These are phyloP conservation scores for Gambelia wislizenii DNA, from an alignment of 2,797 vertebrate species.

Conservation along the genomic window DNA sequence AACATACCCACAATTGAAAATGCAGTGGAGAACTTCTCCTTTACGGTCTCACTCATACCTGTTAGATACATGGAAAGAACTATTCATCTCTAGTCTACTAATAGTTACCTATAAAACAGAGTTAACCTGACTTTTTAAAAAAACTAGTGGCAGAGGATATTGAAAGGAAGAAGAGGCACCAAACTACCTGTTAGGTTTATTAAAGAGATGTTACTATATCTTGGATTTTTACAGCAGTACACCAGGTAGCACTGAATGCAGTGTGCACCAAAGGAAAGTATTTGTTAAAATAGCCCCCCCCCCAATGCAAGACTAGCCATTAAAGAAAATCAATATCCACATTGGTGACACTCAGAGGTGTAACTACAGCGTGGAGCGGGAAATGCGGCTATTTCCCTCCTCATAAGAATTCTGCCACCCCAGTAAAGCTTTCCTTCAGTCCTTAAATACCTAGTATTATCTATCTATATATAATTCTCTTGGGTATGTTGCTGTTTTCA, in stretches of 20 bases:
- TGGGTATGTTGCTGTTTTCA: too few species aligned
- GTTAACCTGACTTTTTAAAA: neutral
- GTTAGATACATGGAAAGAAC: conserved; percentile 24
- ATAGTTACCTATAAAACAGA: neutral
- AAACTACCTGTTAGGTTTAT: neutral
- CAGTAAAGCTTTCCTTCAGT: too few species aligned
- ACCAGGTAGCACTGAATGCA: neutral
- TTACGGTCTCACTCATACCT: conserved; percentile 89
- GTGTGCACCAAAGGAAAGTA: neutral
- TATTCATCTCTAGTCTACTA: neutral
- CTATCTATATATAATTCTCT: too few species aligned
- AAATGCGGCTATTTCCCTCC: too few species aligned
- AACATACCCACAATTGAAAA: conserved; percentile 99
- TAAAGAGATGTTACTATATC: neutral
- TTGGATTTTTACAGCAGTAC: neutral
- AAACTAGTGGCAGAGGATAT: neutral
- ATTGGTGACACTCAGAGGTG: too few species aligned
- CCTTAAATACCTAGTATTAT: too few species aligned
- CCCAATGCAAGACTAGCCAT: too few species aligned
- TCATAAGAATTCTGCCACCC: too few species aligned
- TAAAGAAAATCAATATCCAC: too few species aligned
- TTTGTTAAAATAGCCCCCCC: neutral
- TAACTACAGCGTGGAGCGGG: too few species aligned
- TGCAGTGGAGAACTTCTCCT: conserved; percentile 90
- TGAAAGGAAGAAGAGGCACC: neutral